These are phyloP conservation scores for Ceratothoa steindachneri DNA, from an alignment of 2,888 invertebrate species.

Conservation along the genomic window DNA sequence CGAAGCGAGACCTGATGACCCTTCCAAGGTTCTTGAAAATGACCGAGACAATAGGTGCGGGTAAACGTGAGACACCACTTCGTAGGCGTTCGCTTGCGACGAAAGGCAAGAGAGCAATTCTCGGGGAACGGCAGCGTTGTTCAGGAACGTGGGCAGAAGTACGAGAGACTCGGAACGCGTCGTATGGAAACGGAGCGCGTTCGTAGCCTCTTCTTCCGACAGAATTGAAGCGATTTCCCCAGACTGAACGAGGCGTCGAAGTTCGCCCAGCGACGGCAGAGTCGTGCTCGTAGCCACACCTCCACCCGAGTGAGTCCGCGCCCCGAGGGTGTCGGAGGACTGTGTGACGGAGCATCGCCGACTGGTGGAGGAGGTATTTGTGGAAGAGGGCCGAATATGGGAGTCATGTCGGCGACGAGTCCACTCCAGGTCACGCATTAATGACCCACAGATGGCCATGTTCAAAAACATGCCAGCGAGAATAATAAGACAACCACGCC, in stretches of 20 bases:
- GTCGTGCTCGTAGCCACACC: conserved; percentile 17
- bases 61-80: conserved; percentile 45
- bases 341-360: conserved; percentile 34
- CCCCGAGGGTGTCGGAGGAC: conserved; percentile 33
- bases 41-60: conserved; percentile 44
- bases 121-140: conserved; percentile 27
- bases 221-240: conserved; percentile 53
- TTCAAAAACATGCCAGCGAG: conserved; percentile 74
- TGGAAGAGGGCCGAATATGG: conserved; percentile 15
- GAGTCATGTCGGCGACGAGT: conserved; percentile 54
- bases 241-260: conserved; percentile 68
- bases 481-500: conserved; percentile 78
- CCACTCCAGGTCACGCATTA: conserved; percentile 85
- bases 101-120: conserved; percentile 34
- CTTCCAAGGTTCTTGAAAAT: background rate
- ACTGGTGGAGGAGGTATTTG: conserved; percentile 23
- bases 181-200: conserved; percentile 45
- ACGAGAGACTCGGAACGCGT: conserved; percentile 62
- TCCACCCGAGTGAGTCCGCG: too few species aligned
- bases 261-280: conserved; percentile 60
- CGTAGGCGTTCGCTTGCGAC: conserved; percentile 41
- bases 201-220: conserved; percentile 44
- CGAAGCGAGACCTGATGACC: background rate
- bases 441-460: conserved; percentile 72
- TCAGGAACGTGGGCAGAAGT: conserved; percentile 72